These are phyloP conservation scores for Chaetura pelagica DNA, from an alignment of 2,113 vertebrate species.

Conservation along the genomic window DNA sequence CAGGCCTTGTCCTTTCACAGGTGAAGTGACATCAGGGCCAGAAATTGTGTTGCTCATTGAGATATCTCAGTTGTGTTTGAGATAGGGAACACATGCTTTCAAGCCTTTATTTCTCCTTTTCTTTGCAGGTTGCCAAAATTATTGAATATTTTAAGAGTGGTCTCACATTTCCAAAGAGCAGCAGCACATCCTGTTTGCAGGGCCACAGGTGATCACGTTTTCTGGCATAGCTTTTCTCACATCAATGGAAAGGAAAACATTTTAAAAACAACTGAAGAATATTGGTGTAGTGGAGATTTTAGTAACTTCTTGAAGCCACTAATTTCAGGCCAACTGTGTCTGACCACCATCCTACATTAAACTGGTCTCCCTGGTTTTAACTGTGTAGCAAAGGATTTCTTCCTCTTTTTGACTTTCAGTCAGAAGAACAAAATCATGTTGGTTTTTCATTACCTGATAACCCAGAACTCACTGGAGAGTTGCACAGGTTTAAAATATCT, in stretches of 20 bases:
- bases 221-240: not conserved
- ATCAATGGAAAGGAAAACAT: not conserved
- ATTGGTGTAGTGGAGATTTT: not conserved
- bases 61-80: not conserved
- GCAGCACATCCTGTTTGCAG: not conserved
- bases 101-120: not conserved
- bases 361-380: not conserved
- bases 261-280: not conserved
- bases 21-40: not conserved
- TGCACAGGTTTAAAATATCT: constrained; percentile 87
- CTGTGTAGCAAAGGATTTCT: not conserved
- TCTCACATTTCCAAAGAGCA: not conserved
- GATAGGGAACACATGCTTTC: not conserved
- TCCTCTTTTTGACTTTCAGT: not conserved
- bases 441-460: constrained; percentile 79
- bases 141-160: not conserved
- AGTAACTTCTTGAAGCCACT: not conserved
- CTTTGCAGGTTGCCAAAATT: not conserved
- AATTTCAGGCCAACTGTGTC: not conserved
- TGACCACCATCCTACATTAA: not conserved
- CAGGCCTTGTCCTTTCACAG: not conserved
- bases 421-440: not conserved
- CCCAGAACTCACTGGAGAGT: constrained; percentile 77
- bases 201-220: not conserved
- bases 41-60: not conserved